Base-by-base conservation (phyloP, 2,888 invertebrate species). In the Drosophila borealis region DNA sequence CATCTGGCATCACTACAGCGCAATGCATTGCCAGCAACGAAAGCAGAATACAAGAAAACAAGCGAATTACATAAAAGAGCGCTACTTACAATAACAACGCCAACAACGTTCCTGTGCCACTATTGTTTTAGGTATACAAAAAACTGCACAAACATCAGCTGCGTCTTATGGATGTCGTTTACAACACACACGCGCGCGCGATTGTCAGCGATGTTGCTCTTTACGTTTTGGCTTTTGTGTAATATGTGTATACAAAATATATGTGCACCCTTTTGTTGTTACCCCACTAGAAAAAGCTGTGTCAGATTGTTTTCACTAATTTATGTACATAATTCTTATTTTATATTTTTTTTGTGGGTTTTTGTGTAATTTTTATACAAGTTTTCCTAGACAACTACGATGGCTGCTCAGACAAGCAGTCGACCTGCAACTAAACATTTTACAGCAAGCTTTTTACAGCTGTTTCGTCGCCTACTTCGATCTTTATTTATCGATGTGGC, bases 11-110 rank as follows among this genome's bases (percentile, higher is more conserved):
- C 84, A 48, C 54, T 39, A 39, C 36, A 41, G 48, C 49, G 62
- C 29, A 44, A 59, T 61, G 42, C 21, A 25, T 17, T 14, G 13
- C 39, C 21, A 73, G 29, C 48, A 45, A 53, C 45, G 41, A 44
- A 60, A 29, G 29, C 29, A 29, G 8, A 29, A 48, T 49, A 54
- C 53, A 56, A 50, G 49, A 57, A 86, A 19, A 67, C 50, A 66
- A 70, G 57, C 46, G 62, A 83, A 88, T 83, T 83, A 83, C 70
- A 83, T 83, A 83, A 83, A 83, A 61, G 64, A 65, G 65, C 68
- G 41, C 53, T 74, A 83, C 83, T 83, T 81, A 83, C 83, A 83
- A 80, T 55, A 80, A 75, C 69, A 88, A 81, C 59, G 51, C 44
- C 54, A 42, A 70, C 54, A 50, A 51, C 42, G 44, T 56, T 74